Conservation (phyloP, 1,140 invertebrate genomes). For the Diorhabda elongata region DNA sequence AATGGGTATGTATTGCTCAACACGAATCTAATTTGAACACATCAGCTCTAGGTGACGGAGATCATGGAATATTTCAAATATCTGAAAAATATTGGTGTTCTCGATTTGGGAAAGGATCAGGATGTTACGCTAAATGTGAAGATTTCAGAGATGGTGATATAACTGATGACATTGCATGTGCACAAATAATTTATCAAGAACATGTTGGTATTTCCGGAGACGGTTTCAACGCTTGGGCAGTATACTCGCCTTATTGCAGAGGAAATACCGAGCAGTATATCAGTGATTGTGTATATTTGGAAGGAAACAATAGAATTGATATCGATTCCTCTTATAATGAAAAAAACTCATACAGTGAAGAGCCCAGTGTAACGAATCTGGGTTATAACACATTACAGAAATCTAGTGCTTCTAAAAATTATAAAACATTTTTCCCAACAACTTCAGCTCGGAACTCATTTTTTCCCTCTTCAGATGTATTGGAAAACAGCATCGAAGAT, state of each 20-base stretch:
- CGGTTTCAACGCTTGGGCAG: slow-evolving; percentile 69
- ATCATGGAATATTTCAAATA: slow-evolving; percentile 73
- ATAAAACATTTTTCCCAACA: no score
- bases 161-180: slow-evolving; percentile 62
- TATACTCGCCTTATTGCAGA: slow-evolving; percentile 53
- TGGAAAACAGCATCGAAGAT: no score
- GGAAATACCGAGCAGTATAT: slow-evolving; percentile 24
- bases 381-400: no score
- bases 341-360: no score
- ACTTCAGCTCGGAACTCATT: no score
- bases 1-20: slow-evolving; percentile 71
- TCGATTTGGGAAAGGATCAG: slow-evolving; percentile 54
- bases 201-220: slow-evolving; percentile 60
- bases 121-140: slow-evolving; percentile 57
- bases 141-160: slow-evolving; percentile 63
- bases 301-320: no score
- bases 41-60: slow-evolving; percentile 58
- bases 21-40: slow-evolving; percentile 70
- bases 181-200: slow-evolving; percentile 57
- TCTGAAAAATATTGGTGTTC: slow-evolving; percentile 67
- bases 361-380: no score
- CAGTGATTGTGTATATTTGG: no score
- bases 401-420: no score
- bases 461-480: no score
- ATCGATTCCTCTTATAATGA: no score